phyloP scores from a whole-genome alignment of 2,888 invertebrate species.

The Dicyrtoma fusca region DNA sequence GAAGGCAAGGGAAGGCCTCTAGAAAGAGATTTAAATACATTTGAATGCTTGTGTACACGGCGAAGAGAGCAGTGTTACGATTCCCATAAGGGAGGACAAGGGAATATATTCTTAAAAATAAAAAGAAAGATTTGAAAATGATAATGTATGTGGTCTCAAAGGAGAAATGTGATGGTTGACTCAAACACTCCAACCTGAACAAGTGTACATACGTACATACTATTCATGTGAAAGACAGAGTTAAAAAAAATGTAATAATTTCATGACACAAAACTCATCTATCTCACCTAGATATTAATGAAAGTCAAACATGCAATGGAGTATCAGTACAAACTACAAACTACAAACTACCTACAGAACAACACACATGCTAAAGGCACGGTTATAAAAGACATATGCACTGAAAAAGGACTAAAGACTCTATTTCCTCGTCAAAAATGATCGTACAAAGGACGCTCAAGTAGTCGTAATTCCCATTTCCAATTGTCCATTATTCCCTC shows the following conservation, averaged over 20 bases:
- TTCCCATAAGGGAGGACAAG: too few relatives aligned
- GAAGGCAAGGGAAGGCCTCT: too few relatives aligned
- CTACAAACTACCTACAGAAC: background rate
- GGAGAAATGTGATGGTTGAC: too few relatives aligned
- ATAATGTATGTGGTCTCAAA: too few relatives aligned
- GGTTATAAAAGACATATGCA: background rate
- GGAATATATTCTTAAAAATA: too few relatives aligned
- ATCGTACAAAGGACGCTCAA: background rate
- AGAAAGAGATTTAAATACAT: too few relatives aligned
- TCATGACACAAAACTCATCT: constrained; percentile 20
- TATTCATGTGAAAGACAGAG: background rate
- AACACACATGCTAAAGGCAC: background rate
- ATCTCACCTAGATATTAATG: constrained; percentile 28
- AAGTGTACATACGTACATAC: background rate
- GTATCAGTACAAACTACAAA: background rate
- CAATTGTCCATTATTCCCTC: too few relatives aligned
- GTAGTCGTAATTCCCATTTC: too few relatives aligned
- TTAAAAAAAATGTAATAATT: constrained; percentile 12
- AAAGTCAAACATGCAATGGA: constrained; percentile 24
- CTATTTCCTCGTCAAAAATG: background rate
- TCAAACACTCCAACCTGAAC: too few relatives aligned
- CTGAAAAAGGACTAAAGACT: background rate
- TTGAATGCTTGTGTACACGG: too few relatives aligned
- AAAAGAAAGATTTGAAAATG: too few relatives aligned
- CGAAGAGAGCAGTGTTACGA: too few relatives aligned